Conservation (phyloP, 2,113 vertebrate species). For the Psittacula cyanocephala region DNA sequence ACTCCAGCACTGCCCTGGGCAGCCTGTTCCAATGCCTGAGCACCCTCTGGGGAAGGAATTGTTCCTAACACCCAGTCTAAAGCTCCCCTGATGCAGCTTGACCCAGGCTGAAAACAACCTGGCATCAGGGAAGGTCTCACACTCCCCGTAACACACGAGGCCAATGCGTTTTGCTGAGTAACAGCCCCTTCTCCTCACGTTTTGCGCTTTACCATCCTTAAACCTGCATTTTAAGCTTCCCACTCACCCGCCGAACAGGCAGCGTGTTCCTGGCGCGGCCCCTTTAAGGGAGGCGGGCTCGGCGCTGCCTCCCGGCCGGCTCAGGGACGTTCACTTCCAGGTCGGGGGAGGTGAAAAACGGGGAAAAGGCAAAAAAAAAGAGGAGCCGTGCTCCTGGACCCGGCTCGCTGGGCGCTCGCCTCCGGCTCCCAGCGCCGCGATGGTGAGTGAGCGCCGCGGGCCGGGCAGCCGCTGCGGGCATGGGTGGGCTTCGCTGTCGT, state of each 20-base stretch:
- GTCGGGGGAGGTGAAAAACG: not conserved
- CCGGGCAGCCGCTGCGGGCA: not conserved
- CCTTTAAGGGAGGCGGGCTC: constrained; percentile 62
- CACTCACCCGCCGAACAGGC: rapidly evolving
- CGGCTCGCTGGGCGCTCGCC: not conserved
- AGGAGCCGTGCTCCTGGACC: not conserved
- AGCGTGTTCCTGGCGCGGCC: not conserved
- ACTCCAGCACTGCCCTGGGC: no score
- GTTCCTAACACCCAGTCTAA: not conserved
- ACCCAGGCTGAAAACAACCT: not conserved
- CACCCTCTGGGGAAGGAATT: not conserved
- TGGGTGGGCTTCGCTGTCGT: not conserved
- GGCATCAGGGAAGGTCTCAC: not conserved
- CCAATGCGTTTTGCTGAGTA: rapidly evolving
- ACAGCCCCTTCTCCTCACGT: not conserved
- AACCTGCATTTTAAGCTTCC: no score
- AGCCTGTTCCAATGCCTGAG: not conserved
- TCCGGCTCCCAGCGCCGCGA: constrained; percentile 16
- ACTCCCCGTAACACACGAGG: no score
- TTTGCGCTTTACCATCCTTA: rapidly evolving
- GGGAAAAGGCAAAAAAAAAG: not conserved
- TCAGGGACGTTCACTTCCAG: constrained; percentile 35
- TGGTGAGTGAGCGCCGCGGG: constrained; percentile 20
- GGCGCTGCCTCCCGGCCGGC: not conserved
- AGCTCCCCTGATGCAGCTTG: not conserved